These are phyloP conservation scores for Smithornis capensis DNA, from an alignment of 2,113 vertebrate species.

Conservation along the genomic window DNA sequence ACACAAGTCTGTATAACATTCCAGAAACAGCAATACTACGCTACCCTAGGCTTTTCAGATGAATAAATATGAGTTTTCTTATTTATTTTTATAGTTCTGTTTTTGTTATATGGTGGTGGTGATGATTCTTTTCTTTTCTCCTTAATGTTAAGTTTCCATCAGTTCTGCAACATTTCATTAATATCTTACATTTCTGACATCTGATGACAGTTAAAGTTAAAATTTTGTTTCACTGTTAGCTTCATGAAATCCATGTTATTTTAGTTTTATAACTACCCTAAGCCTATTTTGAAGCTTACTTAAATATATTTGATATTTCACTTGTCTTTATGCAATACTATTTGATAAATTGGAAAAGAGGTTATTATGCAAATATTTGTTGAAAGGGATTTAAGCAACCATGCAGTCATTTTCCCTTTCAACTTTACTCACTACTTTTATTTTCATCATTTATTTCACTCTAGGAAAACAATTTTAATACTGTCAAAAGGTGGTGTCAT, in stretches of 20 bases:
- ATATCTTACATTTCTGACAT: background rate
- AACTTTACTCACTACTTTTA: background rate
- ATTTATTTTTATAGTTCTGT: background rate
- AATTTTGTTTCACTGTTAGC: background rate
- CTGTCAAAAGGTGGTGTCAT: background rate
- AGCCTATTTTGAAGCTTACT: background rate
- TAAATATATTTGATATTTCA: background rate
- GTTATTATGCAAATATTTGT: background rate
- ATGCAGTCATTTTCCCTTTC: background rate
- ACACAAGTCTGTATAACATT: background rate
- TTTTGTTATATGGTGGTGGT: background rate
- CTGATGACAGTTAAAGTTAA: background rate
- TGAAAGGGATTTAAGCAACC: background rate
- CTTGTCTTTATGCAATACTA: background rate
- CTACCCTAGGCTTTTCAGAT: background rate
- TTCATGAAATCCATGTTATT: background rate
- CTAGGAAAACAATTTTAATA: background rate
- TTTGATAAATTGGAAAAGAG: background rate
- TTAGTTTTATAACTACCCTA: background rate
- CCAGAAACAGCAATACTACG: background rate
- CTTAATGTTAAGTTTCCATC: background rate
- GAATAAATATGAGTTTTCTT: background rate
- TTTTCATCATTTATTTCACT: background rate
- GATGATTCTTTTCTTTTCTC: rapidly evolving
- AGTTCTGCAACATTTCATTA: background rate